A percentile compares a stretch with the other conserved stretches of the same genome.
phyloP scores from a whole-genome alignment of 1,140 invertebrate genomes.

The Gryon sp. region DNA sequence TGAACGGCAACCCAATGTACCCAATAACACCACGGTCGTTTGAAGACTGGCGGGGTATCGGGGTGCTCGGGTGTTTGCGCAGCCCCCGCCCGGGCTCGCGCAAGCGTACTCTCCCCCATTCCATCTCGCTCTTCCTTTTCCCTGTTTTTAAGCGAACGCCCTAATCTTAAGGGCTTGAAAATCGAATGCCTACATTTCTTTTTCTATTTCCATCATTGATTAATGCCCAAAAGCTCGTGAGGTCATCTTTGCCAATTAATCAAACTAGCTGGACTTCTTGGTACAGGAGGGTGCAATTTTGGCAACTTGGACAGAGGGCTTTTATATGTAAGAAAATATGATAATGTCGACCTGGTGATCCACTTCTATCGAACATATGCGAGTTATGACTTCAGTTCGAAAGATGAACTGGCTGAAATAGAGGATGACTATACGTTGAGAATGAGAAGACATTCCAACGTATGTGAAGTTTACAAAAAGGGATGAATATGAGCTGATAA shows the following conservation, averaged over 20 bases:
- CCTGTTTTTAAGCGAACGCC: constrained; percentile 65
- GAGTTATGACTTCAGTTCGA: constrained; percentile 33
- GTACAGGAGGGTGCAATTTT: not conserved
- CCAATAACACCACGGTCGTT: constrained; percentile 69
- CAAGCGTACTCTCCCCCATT: constrained; percentile 68
- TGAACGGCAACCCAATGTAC: constrained; percentile 47
- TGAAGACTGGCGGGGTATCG: constrained; percentile 67
- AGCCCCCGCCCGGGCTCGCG: constrained; percentile 75
- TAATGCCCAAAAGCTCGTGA: no score
- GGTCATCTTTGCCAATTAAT: constrained; percentile 19
- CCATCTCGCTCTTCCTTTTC: constrained; percentile 69
- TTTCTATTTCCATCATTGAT: constrained; percentile 29
- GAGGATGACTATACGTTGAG: constrained; percentile 15
- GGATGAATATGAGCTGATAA: not conserved
- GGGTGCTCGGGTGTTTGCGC: constrained; percentile 62
- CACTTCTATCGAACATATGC: constrained; percentile 34
- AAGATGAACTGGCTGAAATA: constrained; percentile 18
- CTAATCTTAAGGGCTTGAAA: constrained; percentile 57
- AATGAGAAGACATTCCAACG: not conserved
- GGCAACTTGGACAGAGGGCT: not conserved
- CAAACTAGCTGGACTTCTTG: not conserved
- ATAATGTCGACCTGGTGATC: constrained; percentile 49
- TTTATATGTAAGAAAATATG: constrained; percentile 15
- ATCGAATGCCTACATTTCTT: constrained; percentile 27
- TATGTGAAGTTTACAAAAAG: not conserved